phyloP scores from a whole-genome alignment of 1,140 invertebrate species.

The Asobara japonica region DNA sequence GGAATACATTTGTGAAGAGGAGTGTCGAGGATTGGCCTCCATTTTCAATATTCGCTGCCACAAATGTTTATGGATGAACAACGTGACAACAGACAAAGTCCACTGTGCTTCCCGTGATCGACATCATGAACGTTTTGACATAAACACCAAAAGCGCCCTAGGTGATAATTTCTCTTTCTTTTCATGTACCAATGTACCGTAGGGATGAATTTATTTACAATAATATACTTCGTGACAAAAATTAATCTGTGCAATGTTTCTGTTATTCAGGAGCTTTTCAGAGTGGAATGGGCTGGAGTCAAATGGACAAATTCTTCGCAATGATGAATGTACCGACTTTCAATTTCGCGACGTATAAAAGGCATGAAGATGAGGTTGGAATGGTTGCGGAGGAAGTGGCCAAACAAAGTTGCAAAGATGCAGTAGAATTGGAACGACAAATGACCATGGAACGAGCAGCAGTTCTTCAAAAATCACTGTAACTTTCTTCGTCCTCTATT shows the following conservation, averaged over 20 bases:
- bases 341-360: slow-evolving; percentile 30
- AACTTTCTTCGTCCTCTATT: slow-evolving; percentile 5
- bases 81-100: slow-evolving; percentile 30
- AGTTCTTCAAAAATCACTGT: slow-evolving; percentile 13
- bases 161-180: slow-evolving; percentile 17
- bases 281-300: slow-evolving; percentile 32
- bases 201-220: background rate
- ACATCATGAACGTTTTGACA: slow-evolving; percentile 9
- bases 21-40: slow-evolving; percentile 29
- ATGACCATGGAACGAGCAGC: slow-evolving; percentile 23
- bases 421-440: slow-evolving; percentile 19
- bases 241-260: background rate
- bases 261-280: slow-evolving; percentile 30
- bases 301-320: slow-evolving; percentile 34
- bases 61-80: slow-evolving; percentile 33
- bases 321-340: slow-evolving; percentile 30
- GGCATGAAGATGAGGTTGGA: slow-evolving; percentile 34
- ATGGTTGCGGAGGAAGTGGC: slow-evolving; percentile 13
- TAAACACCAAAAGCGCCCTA: slow-evolving; percentile 21
- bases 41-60: slow-evolving; percentile 32
- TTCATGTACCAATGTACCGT: background rate
- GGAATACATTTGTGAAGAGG: slow-evolving; percentile 30
- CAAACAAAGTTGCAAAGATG: slow-evolving; percentile 25
- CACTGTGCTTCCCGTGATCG: slow-evolving; percentile 8
- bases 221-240: background rate